Evolutionary conservation across 2,113 vertebrate species (phyloP).

Genomic region (Pachyramphus minor): DNA sequence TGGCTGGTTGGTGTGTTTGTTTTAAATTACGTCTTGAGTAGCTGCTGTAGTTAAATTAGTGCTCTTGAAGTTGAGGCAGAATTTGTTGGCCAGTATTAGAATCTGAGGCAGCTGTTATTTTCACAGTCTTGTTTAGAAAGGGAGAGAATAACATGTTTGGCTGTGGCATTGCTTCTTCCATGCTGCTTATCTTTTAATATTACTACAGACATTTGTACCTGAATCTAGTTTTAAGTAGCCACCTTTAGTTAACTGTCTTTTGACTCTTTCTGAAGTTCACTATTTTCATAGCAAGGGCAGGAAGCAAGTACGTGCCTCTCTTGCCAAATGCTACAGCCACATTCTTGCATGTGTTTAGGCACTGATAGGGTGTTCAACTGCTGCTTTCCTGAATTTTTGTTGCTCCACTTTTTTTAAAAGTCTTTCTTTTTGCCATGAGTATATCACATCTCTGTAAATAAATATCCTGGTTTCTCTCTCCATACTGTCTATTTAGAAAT

Average conservation of each 20-base stretch:
- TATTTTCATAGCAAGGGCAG: neutral
- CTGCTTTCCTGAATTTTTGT: neutral
- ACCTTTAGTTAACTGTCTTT: neutral
- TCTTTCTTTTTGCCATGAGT: neutral
- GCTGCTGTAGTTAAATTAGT: neutral
- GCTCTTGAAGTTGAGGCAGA: neutral
- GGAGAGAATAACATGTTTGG: neutral
- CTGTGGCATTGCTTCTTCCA: neutral
- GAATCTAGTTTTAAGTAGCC: neutral
- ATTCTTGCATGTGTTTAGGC: neutral
- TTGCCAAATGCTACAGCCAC: neutral
- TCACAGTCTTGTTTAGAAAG: neutral
- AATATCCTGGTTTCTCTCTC: neutral
- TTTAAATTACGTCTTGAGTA: neutral
- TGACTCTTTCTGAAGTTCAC: neutral
- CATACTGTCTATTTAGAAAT: neutral
- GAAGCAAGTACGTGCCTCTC: neutral
- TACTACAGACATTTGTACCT: neutral
- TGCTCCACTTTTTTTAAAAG: neutral
- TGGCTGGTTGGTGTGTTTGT: neutral
- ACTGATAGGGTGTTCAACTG: neutral
- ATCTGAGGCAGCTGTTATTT: neutral
- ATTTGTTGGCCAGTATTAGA: neutral
- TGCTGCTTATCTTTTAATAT: neutral
- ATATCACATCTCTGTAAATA: neutral